phyloP scores from a whole-genome alignment of 2,797 vertebrate species.

The Pachyuromys duprasi region DNA sequence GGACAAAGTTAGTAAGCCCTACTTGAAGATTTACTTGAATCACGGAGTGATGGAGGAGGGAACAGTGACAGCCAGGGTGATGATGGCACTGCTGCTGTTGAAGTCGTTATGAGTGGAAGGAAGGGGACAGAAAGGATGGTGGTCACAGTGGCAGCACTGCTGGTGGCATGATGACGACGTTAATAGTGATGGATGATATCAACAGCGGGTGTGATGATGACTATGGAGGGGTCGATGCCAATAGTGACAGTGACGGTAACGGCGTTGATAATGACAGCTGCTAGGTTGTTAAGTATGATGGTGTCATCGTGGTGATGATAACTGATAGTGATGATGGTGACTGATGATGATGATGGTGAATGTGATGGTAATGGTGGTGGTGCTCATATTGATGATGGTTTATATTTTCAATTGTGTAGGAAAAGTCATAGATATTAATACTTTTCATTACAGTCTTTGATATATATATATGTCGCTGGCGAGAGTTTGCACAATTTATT shows the following conservation, averaged over 20 bases:
- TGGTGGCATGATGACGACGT: neutral
- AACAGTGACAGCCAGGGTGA: neutral
- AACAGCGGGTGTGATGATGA: neutral
- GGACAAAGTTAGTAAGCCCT: accelerated
- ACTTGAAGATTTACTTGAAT: neutral
- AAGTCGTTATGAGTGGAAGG: neutral
- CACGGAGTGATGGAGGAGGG: neutral
- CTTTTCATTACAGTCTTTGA: neutral
- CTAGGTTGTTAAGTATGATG: neutral
- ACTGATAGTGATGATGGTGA: no score
- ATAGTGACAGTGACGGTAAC: no score
- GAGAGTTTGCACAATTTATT: neutral
- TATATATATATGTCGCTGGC: neutral
- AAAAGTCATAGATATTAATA: neutral
- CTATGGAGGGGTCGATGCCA: neutral
- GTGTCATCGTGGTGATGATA: no score
- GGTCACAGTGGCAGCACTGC: accelerated
- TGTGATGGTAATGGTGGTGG: neutral
- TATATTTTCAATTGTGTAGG: neutral
- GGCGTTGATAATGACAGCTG: neutral
- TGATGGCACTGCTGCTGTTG: neutral
- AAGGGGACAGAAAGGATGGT: neutral
- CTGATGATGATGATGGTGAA: neutral
- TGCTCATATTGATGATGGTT: neutral
- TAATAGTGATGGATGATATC: neutral